Conservation (phyloP, 53 echinoderm and acorn worm genomes). For the Henricia sp. region DNA sequence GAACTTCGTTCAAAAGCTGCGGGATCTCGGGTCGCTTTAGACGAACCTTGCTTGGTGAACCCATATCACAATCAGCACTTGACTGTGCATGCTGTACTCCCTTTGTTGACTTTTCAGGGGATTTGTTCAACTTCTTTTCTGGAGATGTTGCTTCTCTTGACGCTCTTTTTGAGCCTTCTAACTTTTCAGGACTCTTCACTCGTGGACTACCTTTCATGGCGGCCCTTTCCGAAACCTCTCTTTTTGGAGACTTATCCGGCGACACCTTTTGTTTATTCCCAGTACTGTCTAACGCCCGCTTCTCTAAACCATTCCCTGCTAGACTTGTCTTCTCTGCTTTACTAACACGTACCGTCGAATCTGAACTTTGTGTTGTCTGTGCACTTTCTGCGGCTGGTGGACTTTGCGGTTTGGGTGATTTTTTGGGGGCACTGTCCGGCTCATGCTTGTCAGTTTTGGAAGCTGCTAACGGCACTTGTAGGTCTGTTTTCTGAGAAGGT, state of each 20-base stretch:
- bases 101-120: slow-evolving; percentile 43
- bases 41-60: slow-evolving; percentile 42
- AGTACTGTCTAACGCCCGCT: background rate
- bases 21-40: slow-evolving; percentile 75
- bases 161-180: background rate
- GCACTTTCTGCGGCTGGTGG: background rate
- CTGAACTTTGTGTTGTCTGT: background rate
- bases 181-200: slow-evolving; percentile 32
- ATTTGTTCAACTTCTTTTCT: slow-evolving; percentile 9
- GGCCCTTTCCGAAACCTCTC: background rate
- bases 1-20: slow-evolving; percentile 66
- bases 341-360: background rate
- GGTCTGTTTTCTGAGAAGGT: background rate
- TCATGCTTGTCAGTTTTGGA: background rate
- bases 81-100: background rate
- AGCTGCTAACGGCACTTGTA: slow-evolving; percentile 8
- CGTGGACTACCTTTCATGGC: slow-evolving; percentile 2
- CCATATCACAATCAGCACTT: slow-evolving; percentile 3
- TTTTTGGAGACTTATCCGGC: background rate
- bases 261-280: background rate
- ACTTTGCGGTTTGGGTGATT: background rate
- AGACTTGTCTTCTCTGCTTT: slow-evolving; percentile 1
- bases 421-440: background rate
- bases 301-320: background rate
- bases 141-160: background rate